A percentile compares a stretch with the other conserved stretches of the same genome.
phyloP scores from a whole-genome alignment of 2,113 vertebrate species.

The Chaetodon trifascialis region DNA sequence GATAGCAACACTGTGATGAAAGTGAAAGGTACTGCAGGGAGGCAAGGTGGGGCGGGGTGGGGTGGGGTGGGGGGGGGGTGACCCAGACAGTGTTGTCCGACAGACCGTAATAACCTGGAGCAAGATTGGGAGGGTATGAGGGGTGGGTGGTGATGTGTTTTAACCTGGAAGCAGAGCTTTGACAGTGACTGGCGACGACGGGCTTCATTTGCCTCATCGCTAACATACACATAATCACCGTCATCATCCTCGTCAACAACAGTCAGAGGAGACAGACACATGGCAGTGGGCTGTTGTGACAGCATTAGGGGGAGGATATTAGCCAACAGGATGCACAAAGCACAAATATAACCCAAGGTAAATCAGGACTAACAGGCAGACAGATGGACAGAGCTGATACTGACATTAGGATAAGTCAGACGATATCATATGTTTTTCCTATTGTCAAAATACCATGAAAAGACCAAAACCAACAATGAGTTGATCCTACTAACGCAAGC shows the following conservation, averaged over 20 bases:
- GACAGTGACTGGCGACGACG: slow-evolving; percentile 31
- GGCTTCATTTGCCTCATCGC: slow-evolving; percentile 8
- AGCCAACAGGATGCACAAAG: slow-evolving; percentile 15
- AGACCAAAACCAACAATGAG: background rate
- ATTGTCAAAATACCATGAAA: background rate
- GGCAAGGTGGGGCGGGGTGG: background rate
- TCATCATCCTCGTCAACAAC: slow-evolving; percentile 27
- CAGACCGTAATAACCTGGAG: slow-evolving; percentile 25
- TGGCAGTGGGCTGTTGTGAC: slow-evolving; percentile 34
- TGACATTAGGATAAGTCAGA: background rate
- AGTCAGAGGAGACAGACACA: slow-evolving; percentile 32
- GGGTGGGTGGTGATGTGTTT: background rate
- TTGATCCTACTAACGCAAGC: background rate
- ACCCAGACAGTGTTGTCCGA: slow-evolving; percentile 17
- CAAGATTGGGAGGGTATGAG: background rate
- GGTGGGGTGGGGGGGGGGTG: no score
- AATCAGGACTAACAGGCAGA: slow-evolving; percentile 16
- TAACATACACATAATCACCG: slow-evolving; percentile 21
- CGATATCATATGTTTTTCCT: background rate
- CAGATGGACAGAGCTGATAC: background rate
- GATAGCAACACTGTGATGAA: slow-evolving; percentile 19
- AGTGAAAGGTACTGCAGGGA: slow-evolving; percentile 6
- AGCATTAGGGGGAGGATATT: slow-evolving; percentile 1
- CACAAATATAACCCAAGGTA: slow-evolving; percentile 11
- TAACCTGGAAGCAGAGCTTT: slow-evolving; percentile 15